These are phyloP conservation scores for Acrocera orbiculus DNA, from an alignment of 2,888 invertebrate species.

Conservation along the genomic window DNA sequence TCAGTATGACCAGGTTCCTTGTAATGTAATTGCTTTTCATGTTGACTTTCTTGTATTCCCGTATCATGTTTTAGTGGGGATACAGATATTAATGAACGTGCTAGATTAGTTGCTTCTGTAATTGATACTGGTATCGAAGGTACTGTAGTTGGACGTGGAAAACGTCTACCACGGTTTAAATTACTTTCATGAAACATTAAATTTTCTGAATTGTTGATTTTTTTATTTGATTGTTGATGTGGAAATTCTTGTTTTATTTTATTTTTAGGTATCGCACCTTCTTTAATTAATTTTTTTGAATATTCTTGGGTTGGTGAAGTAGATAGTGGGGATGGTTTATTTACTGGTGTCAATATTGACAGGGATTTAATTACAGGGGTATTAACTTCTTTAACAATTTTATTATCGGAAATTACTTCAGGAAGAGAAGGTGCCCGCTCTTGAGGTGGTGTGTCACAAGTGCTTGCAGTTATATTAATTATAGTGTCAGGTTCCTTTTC, in stretches of 20 bases:
- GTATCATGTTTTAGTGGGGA: too few relatives aligned
- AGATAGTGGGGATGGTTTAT: too few relatives aligned
- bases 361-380: not conserved
- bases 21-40: too few relatives aligned
- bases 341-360: too few relatives aligned
- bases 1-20: too few relatives aligned
- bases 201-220: conserved; percentile 15
- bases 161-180: conserved; percentile 24
- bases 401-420: not conserved
- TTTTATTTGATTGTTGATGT: conserved; percentile 11
- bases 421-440: conserved; percentile 28
- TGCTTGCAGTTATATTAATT: conserved; percentile 26
- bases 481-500: too few relatives aligned
- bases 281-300: too few relatives aligned
- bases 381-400: not conserved
- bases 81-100: too few relatives aligned
- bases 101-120: too few relatives aligned
- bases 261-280: conserved; percentile 16
- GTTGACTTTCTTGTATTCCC: too few relatives aligned
- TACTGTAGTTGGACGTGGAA: conserved; percentile 14
- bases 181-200: conserved; percentile 18
- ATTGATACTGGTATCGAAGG: not conserved
- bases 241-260: not conserved
- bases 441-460: conserved; percentile 26
- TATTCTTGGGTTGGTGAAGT: too few relatives aligned